Base-by-base conservation (phyloP, 92 coral and sea anemone genomes). In the Palythoa grandis region DNA sequence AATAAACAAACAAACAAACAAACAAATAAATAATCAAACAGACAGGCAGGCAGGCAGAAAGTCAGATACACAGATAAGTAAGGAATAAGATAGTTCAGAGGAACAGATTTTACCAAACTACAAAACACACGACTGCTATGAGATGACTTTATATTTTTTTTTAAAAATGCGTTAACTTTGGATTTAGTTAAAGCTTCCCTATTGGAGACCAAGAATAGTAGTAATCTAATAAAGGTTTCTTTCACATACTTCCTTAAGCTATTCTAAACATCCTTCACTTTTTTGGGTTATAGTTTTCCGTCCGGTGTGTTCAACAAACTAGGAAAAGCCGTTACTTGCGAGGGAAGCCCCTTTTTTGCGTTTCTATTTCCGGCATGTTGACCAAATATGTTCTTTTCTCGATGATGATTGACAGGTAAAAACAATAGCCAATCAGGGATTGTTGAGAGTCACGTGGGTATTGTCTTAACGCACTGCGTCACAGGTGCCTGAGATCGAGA, bases 301-400 rank as follows among this genome's bases (percentile, higher is more conserved):
- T 58, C 17, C 19, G 17, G 65, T 15, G 19, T 58, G 17, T 14
- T 19, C 19, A 54, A 52, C 52, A 43, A 43, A 43, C 50, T 43
- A 43, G 50, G 50, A 43, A 43, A 43, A 43, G 7, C 72, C 19
- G 72, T 23, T 35, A 43, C 38, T 39, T 15, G 29, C 73, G 38
- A 80, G 85, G 85, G 85, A 80, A 80, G 85, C 85, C 85, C 85
- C 85, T 61, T 80, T 80, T n/a, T 16, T 19, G 29, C 24, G 3
- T 20, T 63, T 80, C 74, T 65, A 65, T 80, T 65, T 80, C 85
- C 85, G 85, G 85, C 47, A 48, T 8, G 66, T 43, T 80, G 43
- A 80, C 85, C 85, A 80, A 65, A 80, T 80, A 80, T 80, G 85
- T 80, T 66, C 74, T 80, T 80, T 66, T 80, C 74, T 65, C 71